Percentiles rank a stretch among this genome's conserved stretches.
These are phyloP conservation scores for Neelides folsomi DNA, from an alignment of 2,888 invertebrate genomes.

Conservation along the genomic window DNA sequence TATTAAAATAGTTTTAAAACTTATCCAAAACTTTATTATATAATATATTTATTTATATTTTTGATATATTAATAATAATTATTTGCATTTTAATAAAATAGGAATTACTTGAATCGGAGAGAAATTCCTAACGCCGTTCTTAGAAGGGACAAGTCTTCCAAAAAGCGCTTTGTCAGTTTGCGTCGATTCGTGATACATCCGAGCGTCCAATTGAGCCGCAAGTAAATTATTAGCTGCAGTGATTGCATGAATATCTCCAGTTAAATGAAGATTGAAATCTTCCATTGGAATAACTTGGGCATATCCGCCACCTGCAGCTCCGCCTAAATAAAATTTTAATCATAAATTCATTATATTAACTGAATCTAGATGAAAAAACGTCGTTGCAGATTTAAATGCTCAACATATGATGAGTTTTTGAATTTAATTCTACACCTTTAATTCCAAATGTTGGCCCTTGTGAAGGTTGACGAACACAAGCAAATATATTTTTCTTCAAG, in stretches of 20 bases:
- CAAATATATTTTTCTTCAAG: constrained; percentile 71
- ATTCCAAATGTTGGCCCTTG: constrained; percentile 99
- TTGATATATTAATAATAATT: no score
- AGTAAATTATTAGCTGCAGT: constrained; percentile 92
- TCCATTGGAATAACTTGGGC: constrained; percentile 97
- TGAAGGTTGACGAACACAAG: constrained; percentile 90
- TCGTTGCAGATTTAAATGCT: neutral
- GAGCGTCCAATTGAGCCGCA: constrained; percentile 92
- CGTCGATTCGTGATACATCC: constrained; percentile 92
- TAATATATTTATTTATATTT: neutral
- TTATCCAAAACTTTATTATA: neutral
- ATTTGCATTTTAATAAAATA: no score
- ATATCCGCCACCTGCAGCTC: constrained; percentile 96
- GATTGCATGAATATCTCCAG: constrained; percentile 98
- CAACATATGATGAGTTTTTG: neutral
- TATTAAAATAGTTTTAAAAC: neutral
- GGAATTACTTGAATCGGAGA: constrained; percentile 68
- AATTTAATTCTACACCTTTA: constrained; percentile 48
- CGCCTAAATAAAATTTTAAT: constrained; percentile 33
- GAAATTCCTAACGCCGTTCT: constrained; percentile 67
- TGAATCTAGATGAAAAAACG: no score
- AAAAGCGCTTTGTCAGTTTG: constrained; percentile 75
- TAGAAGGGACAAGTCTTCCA: constrained; percentile 70
- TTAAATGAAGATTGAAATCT: constrained; percentile 95
- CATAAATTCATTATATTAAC: neutral